phyloP scores from a whole-genome alignment of 1,140 invertebrate genomes.

The Zophobas atratus region DNA sequence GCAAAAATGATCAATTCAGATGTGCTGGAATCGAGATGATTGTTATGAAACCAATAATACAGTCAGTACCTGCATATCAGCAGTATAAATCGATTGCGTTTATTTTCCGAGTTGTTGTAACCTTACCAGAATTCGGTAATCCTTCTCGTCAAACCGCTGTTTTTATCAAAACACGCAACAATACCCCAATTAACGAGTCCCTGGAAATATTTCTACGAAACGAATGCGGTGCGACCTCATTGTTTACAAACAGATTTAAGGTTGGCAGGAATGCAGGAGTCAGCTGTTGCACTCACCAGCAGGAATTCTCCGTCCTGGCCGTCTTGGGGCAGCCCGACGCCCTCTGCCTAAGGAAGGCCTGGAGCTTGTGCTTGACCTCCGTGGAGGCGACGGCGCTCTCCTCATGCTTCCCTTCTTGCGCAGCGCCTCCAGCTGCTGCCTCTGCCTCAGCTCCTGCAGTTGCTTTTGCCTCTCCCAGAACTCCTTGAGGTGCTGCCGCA shows the following conservation, averaged over 20 bases:
- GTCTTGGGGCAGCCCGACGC: constrained; percentile 69
- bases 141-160: not conserved
- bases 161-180: constrained; percentile 8
- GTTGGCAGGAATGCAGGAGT: constrained; percentile 33
- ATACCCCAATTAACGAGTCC: not conserved
- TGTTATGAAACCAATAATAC: constrained; percentile 48
- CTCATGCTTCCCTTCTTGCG: constrained; percentile 94
- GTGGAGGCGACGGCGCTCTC: constrained; percentile 95
- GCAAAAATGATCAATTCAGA: constrained; percentile 53
- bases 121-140: constrained; percentile 3
- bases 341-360: constrained; percentile 71
- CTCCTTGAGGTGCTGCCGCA: constrained; percentile 77
- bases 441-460: constrained; percentile 80
- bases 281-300: constrained; percentile 65
- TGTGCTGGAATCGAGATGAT: constrained; percentile 49
- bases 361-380: constrained; percentile 95
- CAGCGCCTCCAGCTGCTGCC: constrained; percentile 85
- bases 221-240: constrained; percentile 20
- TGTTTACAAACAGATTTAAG: constrained; percentile 59
- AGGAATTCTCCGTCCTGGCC: constrained; percentile 70
- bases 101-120: constrained; percentile 8
- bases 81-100: constrained; percentile 7
- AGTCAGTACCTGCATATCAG: not conserved
- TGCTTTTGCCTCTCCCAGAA: constrained; percentile 75
- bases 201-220: constrained; percentile 26